These are phyloP conservation scores for Aptenodytes forsteri DNA, from an alignment of 2,113 vertebrate genomes.

Conservation along the genomic window DNA sequence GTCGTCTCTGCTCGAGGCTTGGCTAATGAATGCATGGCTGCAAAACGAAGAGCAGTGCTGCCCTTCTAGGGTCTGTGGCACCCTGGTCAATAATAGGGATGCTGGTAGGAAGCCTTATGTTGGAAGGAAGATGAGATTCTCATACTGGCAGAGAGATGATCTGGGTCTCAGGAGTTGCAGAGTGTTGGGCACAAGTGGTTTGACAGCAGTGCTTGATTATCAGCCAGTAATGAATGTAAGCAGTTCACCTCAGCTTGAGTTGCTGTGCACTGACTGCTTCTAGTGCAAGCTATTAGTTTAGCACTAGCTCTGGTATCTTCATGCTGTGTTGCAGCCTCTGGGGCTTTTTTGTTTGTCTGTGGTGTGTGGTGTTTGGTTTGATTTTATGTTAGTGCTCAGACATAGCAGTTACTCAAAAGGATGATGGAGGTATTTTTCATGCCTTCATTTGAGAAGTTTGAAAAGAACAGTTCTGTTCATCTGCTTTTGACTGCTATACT, in stretches of 20 bases:
- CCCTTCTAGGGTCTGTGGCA: neutral
- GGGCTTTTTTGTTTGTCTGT: neutral
- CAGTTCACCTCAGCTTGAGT: neutral
- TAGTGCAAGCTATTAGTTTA: neutral
- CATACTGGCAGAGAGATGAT: neutral
- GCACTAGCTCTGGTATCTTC: neutral
- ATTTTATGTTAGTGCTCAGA: neutral
- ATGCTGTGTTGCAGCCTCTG: neutral
- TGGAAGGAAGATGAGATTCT: neutral
- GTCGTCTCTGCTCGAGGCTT: neutral
- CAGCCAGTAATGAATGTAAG: neutral
- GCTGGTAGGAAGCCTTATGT: neutral
- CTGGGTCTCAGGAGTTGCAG: neutral
- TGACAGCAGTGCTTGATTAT: neutral
- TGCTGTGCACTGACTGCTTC: neutral
- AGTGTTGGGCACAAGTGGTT: neutral
- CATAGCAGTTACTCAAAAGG: neutral
- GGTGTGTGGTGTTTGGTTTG: no score
- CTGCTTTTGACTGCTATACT: neutral
- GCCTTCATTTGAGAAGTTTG: neutral
- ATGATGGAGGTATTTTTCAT: neutral
- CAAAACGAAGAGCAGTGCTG: neutral
- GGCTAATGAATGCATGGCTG: neutral
- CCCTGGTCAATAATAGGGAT: neutral
- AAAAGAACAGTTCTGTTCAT: neutral